A percentile compares a stretch with the other conserved stretches of the same genome.
Conservation (phyloP, 2,797 vertebrate species). For the Phoxinus dragarum region DNA sequence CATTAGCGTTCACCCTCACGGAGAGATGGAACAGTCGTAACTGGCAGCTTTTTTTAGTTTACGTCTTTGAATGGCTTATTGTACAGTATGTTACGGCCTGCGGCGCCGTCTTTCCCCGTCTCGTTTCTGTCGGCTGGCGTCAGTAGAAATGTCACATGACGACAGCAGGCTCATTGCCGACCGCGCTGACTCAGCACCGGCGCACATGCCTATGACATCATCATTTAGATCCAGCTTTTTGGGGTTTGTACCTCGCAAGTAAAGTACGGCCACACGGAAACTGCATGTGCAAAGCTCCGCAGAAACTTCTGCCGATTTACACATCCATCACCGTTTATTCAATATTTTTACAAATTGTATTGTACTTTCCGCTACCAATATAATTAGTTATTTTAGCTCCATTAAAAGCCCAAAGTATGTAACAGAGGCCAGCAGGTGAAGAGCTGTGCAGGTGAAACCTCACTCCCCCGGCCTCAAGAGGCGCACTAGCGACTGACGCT, state of each 20-base stretch:
- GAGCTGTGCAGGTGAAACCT: not conserved
- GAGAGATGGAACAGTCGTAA: conserved; percentile 23
- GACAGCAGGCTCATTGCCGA: conserved; percentile 18
- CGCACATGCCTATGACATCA: conserved; percentile 41
- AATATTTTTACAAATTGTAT: not conserved
- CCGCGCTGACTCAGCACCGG: conserved; percentile 35
- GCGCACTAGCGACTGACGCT: not conserved
- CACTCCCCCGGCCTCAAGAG: not conserved
- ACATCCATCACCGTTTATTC: not conserved
- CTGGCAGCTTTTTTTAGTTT: conserved; percentile 21
- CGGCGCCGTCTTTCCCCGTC: conserved; percentile 22
- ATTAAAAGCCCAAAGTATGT: not conserved
- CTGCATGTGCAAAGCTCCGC: not conserved
- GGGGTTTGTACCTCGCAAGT: not conserved
- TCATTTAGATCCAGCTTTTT: conserved; percentile 29
- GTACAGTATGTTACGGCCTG: conserved; percentile 20
- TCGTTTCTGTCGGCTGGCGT: conserved; percentile 9
- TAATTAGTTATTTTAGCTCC: not conserved
- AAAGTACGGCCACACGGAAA: not conserved
- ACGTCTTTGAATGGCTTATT: conserved; percentile 35
- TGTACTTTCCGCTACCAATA: not conserved
- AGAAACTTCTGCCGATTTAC: not conserved
- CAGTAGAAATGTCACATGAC: conserved; percentile 48
- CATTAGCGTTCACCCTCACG: conserved; percentile 25
- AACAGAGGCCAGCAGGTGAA: not conserved